Evolutionary conservation across 2,797 vertebrate genomes (phyloP).

Genomic region (Harpagifer antarcticus): DNA sequence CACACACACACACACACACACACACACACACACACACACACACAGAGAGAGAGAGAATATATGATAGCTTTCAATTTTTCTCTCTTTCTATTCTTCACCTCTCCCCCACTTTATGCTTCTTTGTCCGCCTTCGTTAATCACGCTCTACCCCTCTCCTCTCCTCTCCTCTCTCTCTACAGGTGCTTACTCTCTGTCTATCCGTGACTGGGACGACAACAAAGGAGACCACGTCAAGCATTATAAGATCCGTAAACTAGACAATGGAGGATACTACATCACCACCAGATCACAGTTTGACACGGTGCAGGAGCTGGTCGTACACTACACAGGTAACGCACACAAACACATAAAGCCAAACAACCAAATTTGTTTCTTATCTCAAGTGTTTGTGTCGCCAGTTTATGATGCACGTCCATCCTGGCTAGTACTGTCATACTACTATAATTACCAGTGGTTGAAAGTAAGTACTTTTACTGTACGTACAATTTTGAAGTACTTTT

Average conservation of each 20-base stretch:
- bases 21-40: not conserved
- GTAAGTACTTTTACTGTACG: not conserved
- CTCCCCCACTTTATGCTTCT: not conserved
- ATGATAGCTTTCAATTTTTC: not conserved
- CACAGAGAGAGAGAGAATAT: not conserved
- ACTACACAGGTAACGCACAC: conserved; percentile 89
- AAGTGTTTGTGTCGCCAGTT: not conserved
- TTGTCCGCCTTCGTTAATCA: not conserved
- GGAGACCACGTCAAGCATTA: conserved; percentile 98
- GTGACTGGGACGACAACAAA: conserved; percentile 93
- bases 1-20: not conserved
- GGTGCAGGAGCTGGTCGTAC: conserved; percentile 91
- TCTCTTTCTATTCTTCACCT: not conserved
- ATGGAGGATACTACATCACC: conserved; percentile 97
- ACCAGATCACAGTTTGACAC: conserved; percentile 94
- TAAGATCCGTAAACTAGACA: conserved; percentile 97
- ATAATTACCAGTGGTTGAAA: not conserved
- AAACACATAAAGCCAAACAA: not conserved
- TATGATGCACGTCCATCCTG: not conserved
- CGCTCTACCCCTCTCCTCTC: not conserved
- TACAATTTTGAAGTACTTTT: not conserved
- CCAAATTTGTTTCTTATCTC: no score
- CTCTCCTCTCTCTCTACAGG: conserved; percentile 75
- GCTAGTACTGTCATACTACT: not conserved
- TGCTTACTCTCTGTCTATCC: conserved; percentile 95